A percentile compares a stretch with the other conserved stretches of the same genome.
phyloP scores from a whole-genome alignment of 2,113 vertebrate species.

The Neotoma lepida region DNA sequence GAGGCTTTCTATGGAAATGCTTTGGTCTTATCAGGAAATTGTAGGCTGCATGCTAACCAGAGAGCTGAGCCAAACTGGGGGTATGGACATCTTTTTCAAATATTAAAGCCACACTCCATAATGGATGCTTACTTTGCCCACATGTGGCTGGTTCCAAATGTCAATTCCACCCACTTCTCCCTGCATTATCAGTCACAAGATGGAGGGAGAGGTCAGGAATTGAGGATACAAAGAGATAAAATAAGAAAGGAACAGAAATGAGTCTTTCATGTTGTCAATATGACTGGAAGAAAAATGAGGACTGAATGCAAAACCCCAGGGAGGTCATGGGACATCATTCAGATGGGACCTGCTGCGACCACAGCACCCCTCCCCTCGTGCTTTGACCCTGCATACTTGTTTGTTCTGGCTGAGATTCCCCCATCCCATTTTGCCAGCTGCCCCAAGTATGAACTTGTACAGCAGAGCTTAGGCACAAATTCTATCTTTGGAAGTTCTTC shows the following conservation, averaged over 20 bases:
- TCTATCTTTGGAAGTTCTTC: constrained; percentile 76
- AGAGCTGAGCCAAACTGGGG: neutral
- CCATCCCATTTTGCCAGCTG: constrained; percentile 5
- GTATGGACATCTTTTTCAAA: neutral
- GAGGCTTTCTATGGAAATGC: constrained; percentile 1
- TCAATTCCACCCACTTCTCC: neutral
- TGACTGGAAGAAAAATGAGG: neutral
- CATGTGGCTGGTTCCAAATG: neutral
- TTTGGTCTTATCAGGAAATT: neutral
- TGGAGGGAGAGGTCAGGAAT: neutral
- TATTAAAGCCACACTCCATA: neutral
- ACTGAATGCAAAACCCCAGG: neutral
- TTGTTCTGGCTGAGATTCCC: constrained; percentile 61
- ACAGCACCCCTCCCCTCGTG: neutral
- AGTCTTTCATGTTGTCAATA: neutral
- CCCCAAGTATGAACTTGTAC: constrained; percentile 60
- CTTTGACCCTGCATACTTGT: neutral
- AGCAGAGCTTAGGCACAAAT: constrained; percentile 28
- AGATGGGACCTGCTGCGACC: neutral
- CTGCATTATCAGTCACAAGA: neutral
- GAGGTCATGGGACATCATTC: neutral
- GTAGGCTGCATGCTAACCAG: neutral
- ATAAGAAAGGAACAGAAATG: neutral
- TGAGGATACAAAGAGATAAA: neutral
- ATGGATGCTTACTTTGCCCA: neutral